These are phyloP conservation scores for Bubo bubo DNA, from an alignment of 2,113 vertebrate species.

Conservation along the genomic window DNA sequence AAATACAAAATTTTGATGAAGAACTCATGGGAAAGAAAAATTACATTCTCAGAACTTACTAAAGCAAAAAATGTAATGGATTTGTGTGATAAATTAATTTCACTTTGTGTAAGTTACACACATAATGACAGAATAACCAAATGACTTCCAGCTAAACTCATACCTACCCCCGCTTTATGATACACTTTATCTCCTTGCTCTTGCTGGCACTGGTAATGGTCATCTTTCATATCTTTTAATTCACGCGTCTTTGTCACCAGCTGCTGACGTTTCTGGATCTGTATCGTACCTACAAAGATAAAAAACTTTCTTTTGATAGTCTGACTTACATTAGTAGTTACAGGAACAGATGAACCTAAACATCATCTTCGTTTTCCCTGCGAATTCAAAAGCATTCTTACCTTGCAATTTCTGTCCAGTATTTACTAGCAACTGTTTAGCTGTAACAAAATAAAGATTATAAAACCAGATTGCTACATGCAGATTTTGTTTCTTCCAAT, in stretches of 20 bases:
- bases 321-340: background rate
- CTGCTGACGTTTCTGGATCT: constrained; percentile 84
- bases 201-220: constrained; percentile 74
- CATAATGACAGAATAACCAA: background rate
- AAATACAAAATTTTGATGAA: background rate
- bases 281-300: constrained; percentile 81
- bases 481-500: background rate
- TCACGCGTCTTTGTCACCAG: constrained; percentile 75
- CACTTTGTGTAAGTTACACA: background rate
- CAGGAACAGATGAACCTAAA: background rate
- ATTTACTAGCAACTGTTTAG: background rate
- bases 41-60: background rate
- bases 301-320: background rate
- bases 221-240: constrained; percentile 73
- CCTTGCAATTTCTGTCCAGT: background rate
- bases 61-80: background rate
- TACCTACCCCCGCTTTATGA: constrained; percentile 69
- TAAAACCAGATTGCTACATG: background rate
- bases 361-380: background rate
- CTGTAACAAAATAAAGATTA: background rate
- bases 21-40: background rate
- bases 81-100: background rate
- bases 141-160: background rate
- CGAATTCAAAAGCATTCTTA: background rate
- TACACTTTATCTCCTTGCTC: constrained; percentile 64